Base-by-base conservation (phyloP, 1,140 invertebrate species). In the Sminthurides bifidus region DNA sequence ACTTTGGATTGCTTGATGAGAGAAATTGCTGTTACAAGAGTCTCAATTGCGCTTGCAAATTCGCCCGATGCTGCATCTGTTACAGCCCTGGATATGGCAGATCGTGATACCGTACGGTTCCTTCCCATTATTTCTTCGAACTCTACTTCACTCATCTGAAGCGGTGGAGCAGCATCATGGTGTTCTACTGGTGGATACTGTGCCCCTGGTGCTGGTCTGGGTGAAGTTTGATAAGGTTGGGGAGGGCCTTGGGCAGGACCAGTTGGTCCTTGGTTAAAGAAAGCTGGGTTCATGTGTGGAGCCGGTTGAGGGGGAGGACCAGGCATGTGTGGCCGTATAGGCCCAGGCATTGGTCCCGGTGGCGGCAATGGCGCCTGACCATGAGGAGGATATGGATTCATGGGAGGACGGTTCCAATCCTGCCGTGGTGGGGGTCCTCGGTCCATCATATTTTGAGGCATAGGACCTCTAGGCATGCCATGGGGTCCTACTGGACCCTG, bases 1-100 rank as follows among this genome's bases (percentile, higher is more conserved):
- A 95, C 90, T 75, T 97, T 96, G 19, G 93, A 97, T 74, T 98
- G 92, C 73, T 96, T 97, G 57, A 99, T 98, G 19, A 99, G 74
- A 3, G 92, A 96, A 64, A 98, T 98, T 2, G 95, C 95, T 1
- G 95, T 99, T 3, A 96, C 91, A 55, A 99, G 73, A 4, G 95
- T 98, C 73, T 98, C 94, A 66, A 98, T 96, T 43, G 95, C 95
- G 72, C 88, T 92, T 0, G 88, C 87, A 74, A 92, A 96, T 73
- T 98, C 94, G 14, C 91, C 91, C 80, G 27, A 64, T 26, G 92
- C 91, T 1, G 95, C 95, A 75, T 98, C 95, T 33, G 91, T 89
- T 14, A 98, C 92, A 14, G 95, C 95, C 59, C 94, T 76, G 14
- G 90, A 87, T 58, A 99, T 98, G 2, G 95, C 94, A 33, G 87